Evolutionary conservation across 1,140 invertebrate genomes (phyloP).

Genomic region (Brachionus koreanus): DNA sequence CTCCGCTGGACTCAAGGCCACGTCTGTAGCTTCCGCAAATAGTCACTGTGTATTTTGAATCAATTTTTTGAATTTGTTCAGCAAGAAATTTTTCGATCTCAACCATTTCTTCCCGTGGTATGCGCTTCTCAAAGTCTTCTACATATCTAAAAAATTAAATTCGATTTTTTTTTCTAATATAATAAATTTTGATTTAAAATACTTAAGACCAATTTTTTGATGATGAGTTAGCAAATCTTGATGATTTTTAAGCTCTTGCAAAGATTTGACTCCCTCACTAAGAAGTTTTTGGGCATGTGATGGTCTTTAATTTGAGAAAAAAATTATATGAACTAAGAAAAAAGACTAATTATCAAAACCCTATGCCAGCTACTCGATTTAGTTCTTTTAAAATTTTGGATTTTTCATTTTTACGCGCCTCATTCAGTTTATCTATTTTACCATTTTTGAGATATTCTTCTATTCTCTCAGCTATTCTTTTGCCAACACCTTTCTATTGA

Average conservation of each 20-base stretch:
- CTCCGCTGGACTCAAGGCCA: slow-evolving; percentile 68
- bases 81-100: slow-evolving; percentile 46
- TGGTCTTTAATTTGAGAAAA: slow-evolving; percentile 59
- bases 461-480: slow-evolving; percentile 75
- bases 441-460: slow-evolving; percentile 76
- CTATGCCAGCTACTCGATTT: slow-evolving; percentile 71
- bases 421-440: slow-evolving; percentile 70
- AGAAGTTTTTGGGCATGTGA: slow-evolving; percentile 72
- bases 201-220: slow-evolving; percentile 73
- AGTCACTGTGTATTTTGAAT: slow-evolving; percentile 64
- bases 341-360: slow-evolving; percentile 48
- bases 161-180: not conserved
- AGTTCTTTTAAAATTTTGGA: slow-evolving; percentile 68
- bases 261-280: slow-evolving; percentile 63
- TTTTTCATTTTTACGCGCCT: slow-evolving; percentile 61
- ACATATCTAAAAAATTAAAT: slow-evolving; percentile 57
- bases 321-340: not conserved
- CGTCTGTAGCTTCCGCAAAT: slow-evolving; percentile 71
- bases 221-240: slow-evolving; percentile 67
- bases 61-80: slow-evolving; percentile 52
- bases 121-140: slow-evolving; percentile 62
- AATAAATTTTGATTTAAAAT: slow-evolving; percentile 48
- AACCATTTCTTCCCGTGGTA: slow-evolving; percentile 60
- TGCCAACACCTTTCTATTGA: slow-evolving; percentile 66
- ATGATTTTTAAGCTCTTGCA: slow-evolving; percentile 68